A percentile compares a stretch with the other conserved stretches of the same genome.
These are phyloP conservation scores for Eupleurogrammus muticus DNA, from an alignment of 2,797 vertebrate genomes.

Conservation along the genomic window DNA sequence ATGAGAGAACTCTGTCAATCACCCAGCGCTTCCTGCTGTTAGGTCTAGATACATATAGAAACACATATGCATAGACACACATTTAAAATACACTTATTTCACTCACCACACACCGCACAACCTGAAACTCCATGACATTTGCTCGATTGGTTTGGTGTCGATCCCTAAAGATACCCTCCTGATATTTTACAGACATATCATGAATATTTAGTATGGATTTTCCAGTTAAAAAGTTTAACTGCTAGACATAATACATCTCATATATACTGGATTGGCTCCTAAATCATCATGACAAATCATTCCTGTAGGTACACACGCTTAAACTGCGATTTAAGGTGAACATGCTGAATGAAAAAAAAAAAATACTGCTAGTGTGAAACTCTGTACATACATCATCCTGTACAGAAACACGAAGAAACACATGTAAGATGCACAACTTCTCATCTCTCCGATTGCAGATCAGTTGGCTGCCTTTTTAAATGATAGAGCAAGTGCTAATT, in stretches of 20 bases:
- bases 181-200: not conserved
- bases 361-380: no score
- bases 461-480: constrained; percentile 3
- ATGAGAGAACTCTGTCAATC: constrained; percentile 77
- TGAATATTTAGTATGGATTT: no score
- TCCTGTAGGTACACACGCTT: no score
- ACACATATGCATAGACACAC: constrained; percentile 18
- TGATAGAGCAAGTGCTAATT: constrained; percentile 4
- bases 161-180: not conserved
- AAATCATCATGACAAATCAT: no score
- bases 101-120: constrained; percentile 3
- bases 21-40: constrained; percentile 53
- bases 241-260: no score
- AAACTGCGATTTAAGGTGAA: no score
- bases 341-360: no score
- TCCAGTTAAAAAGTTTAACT: no score
- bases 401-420: no score
- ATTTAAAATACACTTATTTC: constrained; percentile 23
- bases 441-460: constrained; percentile 5
- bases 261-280: no score
- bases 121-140: constrained; percentile 10
- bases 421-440: constrained; percentile 8
- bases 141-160: constrained; percentile 22
- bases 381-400: no score
- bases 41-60: constrained; percentile 42